Evolutionary conservation across 2,113 vertebrate genomes (phyloP).

Genomic region (Lanius ludovicianus): DNA sequence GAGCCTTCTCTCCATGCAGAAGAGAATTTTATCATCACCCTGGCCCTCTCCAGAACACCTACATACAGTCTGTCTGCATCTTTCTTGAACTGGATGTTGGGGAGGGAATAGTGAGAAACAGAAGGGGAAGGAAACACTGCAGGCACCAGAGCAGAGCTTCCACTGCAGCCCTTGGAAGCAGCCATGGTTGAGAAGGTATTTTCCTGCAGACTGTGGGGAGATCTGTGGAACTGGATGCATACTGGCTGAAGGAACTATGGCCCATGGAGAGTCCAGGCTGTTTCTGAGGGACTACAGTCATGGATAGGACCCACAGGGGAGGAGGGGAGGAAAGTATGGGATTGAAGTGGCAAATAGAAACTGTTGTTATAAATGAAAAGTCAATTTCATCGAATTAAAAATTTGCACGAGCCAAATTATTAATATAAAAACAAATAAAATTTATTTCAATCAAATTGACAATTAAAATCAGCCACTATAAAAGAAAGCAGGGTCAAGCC

Average conservation of each 20-base stretch:
- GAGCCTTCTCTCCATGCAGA: not conserved
- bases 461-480: too few species aligned
- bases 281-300: not conserved
- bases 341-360: not conserved
- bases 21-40: not conserved
- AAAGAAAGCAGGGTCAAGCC: too few species aligned
- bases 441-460: too few species aligned
- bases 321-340: not conserved
- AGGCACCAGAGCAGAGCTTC: not conserved
- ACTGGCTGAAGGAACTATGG: not conserved
- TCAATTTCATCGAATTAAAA: too few species aligned
- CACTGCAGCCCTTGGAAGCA: not conserved
- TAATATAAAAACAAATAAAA: too few species aligned
- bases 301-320: not conserved
- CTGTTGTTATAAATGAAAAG: too few species aligned
- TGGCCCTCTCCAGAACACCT: not conserved
- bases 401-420: too few species aligned
- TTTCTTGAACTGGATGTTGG: not conserved
- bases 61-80: not conserved
- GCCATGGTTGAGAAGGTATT: not conserved
- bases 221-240: not conserved
- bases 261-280: not conserved
- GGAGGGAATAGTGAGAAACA: not conserved
- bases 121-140: not conserved
- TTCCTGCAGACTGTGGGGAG: not conserved